Percentiles rank a stretch among this genome's conserved stretches.
These are phyloP conservation scores for Hanleya hanleyi DNA, from an alignment of 2,888 invertebrate species.

Conservation along the genomic window DNA sequence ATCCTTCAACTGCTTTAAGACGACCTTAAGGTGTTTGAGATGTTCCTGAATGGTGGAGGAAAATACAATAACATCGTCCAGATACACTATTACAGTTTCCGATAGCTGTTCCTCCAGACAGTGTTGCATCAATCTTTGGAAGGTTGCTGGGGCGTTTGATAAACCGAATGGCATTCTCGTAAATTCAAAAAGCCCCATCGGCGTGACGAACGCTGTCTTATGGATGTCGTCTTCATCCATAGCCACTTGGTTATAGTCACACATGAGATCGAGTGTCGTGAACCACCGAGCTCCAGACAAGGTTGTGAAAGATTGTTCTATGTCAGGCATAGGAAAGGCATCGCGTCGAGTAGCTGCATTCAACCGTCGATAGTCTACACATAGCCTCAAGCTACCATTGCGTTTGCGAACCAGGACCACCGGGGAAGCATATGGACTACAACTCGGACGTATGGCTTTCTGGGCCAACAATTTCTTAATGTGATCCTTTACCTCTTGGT, in stretches of 20 bases:
- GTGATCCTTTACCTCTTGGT: conserved; percentile 23
- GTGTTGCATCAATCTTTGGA: background rate
- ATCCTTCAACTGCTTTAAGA: conserved; percentile 21
- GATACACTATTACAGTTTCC: background rate
- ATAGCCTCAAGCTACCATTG: conserved; percentile 28
- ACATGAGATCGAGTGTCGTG: conserved; percentile 33
- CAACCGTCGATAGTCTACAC: conserved; percentile 31
- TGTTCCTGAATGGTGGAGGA: conserved; percentile 18
- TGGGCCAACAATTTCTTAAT: conserved; percentile 20
- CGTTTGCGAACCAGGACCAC: conserved; percentile 37
- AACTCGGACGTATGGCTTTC: conserved; percentile 32
- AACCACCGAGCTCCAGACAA: conserved; percentile 30
- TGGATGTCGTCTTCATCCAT: too few species aligned
- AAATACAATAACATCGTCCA: background rate
- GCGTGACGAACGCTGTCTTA: too few species aligned
- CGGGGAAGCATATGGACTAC: conserved; percentile 38
- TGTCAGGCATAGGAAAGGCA: conserved; percentile 9
- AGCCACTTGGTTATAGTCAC: conserved; percentile 29
- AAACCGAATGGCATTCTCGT: conserved; percentile 8
- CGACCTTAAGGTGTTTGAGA: conserved; percentile 21
- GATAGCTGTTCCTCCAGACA: background rate
- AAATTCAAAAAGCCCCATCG: too few species aligned
- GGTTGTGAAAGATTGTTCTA: conserved; percentile 38
- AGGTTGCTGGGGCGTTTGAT: background rate
- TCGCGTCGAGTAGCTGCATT: conserved; percentile 35